Conservation (phyloP, 1,140 invertebrate genomes). For the Holcopasites calliopsidis region DNA sequence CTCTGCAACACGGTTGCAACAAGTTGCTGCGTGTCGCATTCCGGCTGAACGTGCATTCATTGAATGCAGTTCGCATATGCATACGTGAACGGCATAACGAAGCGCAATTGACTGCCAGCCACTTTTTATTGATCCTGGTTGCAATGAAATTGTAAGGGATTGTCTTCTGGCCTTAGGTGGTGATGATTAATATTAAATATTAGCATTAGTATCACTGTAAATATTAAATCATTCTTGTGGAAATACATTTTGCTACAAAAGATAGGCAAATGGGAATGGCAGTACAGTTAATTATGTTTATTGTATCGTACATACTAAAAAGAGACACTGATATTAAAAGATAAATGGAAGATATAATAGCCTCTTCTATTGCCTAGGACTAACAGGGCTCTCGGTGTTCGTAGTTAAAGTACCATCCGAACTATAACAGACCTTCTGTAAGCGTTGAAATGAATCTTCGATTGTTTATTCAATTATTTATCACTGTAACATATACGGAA, state of each 20-base stretch:
- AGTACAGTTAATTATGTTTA: conserved; percentile 17
- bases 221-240: too few relatives aligned
- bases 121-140: neutral
- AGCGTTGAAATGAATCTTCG: neutral
- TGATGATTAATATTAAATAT: too few relatives aligned
- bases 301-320: conserved; percentile 20
- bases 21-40: conserved; percentile 60
- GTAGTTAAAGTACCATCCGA: conserved; percentile 57
- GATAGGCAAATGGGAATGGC: too few relatives aligned
- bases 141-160: conserved; percentile 33
- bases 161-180: neutral
- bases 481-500: neutral
- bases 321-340: neutral
- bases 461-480: neutral
- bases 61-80: conserved; percentile 32
- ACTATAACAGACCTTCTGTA: conserved; percentile 50
- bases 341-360: conserved; percentile 15
- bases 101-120: conserved; percentile 29
- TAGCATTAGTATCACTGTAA: too few relatives aligned
- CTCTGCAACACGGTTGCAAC: conserved; percentile 52
- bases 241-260: too few relatives aligned
- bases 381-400: conserved; percentile 43
- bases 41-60: conserved; percentile 25
- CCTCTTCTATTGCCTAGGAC: conserved; percentile 37
- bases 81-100: conserved; percentile 27